phyloP scores from a whole-genome alignment of 37 sponge, comb jelly and placozoan genomes.

The Diacarnus erythraeanus region DNA sequence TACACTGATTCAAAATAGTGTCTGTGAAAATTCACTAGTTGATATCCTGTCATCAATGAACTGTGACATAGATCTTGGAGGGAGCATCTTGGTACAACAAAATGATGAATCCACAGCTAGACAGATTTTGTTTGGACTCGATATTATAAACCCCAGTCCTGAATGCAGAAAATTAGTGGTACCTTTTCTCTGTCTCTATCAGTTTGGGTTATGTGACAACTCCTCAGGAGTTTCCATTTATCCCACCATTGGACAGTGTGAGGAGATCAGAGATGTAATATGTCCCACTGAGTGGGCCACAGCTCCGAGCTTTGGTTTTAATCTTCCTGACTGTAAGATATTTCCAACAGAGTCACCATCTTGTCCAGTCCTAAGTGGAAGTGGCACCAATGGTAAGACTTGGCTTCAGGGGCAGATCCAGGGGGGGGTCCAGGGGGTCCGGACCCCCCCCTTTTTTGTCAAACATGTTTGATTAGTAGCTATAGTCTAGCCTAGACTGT shows the following conservation, averaged over 20 bases:
- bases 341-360: constrained; percentile 5
- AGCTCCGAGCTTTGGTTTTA: not conserved
- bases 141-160: not conserved
- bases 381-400: not conserved
- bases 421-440: no score
- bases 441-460: no score
- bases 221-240: not conserved
- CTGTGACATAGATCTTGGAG: no score
- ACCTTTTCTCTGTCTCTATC: constrained; percentile 24
- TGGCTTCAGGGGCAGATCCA: no score
- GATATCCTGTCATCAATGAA: no score
- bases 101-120: not conserved
- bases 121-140: constrained; percentile 1
- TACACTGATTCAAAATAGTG: no score
- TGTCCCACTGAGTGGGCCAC: constrained; percentile 1
- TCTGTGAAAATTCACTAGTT: no score
- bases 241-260: constrained; percentile 4
- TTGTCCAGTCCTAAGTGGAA: not conserved
- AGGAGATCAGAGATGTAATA: not conserved
- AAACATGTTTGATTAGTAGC: no score
- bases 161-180: constrained; percentile 3
- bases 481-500: no score
- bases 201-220: constrained; percentile 7
- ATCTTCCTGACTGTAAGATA: constrained; percentile 2
- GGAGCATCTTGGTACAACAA: not conserved